Evolutionary conservation across 2,113 vertebrate genomes (phyloP), one percentile per base, ranked within the genome.

Genomic region (Leucopsar rothschildi): DNA sequence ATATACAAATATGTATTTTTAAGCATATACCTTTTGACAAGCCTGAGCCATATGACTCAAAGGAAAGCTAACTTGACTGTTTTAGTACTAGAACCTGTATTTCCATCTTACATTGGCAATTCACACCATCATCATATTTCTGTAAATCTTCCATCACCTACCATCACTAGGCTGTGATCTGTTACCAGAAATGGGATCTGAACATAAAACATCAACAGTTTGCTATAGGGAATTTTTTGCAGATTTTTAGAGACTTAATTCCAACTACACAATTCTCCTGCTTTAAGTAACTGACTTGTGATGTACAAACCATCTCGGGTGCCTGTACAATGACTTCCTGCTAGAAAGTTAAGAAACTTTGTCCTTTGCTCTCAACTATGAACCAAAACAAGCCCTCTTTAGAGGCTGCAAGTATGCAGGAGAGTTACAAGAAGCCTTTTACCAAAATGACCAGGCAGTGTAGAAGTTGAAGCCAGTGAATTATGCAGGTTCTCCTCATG

Each of bases 241-340:
- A 81, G 61, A 76, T 66, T 64, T 95, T 90, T 66, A 92, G 71
- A 93, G 57, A 71, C 77, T 96, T 84, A 70, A 72, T 96, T 96
- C 56, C 73, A 90, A 88, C 57, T 63, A 82, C 35, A 66, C 24
- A 47, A 31, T 47, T 64, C 59, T 82, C 29, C 31, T 59, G 37
- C 40, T 72, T 63, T 15, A 53, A 77, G 18, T 53, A 69, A 92
- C n/a, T 37, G 71, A 76, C 50, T 71, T 13, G 12, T 42, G 50
- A 39, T 59, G 47, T 52, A 69, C 50, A 56, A 63, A 75, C 16
- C 53, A 68, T 35, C 60, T 66, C 42, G 77, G 31, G 7, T 47
- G 10, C 2, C 50, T 88, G 55, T 52, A 60, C 40, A 73, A 81
- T 3, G 0, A 55, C 64, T 52, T 75, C 52, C 64, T 29, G 33